Evolutionary conservation across 2,113 vertebrate species (phyloP).

Genomic region (Aix galericulata): DNA sequence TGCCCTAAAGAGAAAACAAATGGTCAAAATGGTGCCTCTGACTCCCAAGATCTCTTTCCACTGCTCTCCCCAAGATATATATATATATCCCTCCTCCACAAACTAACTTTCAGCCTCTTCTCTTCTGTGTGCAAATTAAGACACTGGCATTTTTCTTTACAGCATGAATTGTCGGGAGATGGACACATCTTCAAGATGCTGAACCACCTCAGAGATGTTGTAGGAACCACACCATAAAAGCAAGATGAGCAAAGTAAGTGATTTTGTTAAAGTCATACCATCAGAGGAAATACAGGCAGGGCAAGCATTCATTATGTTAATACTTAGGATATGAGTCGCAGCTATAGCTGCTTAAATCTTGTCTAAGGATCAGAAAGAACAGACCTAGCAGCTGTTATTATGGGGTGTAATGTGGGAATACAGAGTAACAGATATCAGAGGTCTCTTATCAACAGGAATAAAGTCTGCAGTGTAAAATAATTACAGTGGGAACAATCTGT

Average conservation of each 20-base stretch:
- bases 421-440: background rate
- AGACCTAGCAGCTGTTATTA: conserved; percentile 2
- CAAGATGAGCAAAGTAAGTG: background rate
- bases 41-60: background rate
- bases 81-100: background rate
- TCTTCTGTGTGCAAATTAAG: background rate
- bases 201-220: background rate
- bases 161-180: background rate
- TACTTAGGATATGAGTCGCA: background rate
- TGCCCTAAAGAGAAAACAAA: conserved; percentile 80
- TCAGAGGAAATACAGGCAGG: background rate
- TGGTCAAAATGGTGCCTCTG: background rate
- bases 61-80: background rate
- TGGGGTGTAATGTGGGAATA: background rate
- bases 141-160: background rate
- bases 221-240: background rate
- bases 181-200: background rate
- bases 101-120: background rate
- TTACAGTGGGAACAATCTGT: conserved; percentile 46
- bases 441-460: conserved; percentile 30
- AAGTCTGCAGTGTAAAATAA: conserved; percentile 35
- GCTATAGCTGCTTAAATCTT: conserved; percentile 26
- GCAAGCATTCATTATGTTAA: background rate
- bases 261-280: background rate
- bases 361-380: background rate